Conservation (phyloP, 2,888 invertebrate genomes). For the Acanthosepion pharaonis region DNA sequence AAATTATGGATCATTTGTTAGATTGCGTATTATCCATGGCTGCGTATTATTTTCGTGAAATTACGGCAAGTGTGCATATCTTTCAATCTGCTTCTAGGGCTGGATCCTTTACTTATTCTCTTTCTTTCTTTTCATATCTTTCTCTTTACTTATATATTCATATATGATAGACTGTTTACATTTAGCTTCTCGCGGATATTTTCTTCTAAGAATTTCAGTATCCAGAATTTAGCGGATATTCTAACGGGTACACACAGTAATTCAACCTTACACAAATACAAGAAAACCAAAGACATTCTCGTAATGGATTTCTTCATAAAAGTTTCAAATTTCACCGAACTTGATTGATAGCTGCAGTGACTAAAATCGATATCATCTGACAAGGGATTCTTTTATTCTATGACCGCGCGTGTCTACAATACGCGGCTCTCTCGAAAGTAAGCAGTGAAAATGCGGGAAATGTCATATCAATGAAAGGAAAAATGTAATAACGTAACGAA, state of each 20-base stretch:
- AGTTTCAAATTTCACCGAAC: not conserved
- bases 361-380: not conserved
- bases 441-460: not conserved
- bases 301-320: not conserved
- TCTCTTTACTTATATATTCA: not conserved
- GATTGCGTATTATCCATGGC: no score
- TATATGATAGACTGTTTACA: not conserved
- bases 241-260: not conserved
- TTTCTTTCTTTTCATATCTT: no score
- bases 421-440: not conserved
- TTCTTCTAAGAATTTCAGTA: not conserved
- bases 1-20: no score
- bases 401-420: not conserved
- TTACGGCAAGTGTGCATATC: no score
- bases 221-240: not conserved
- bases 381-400: not conserved
- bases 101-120: no score
- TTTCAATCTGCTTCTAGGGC: no score
- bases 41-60: no score
- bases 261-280: not conserved
- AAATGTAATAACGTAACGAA: not conserved
- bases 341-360: not conserved
- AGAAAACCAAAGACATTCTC: no score
- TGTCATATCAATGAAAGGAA: not conserved
- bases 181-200: not conserved